Conservation (phyloP, 2,888 invertebrate genomes). For the Philhelius pedissequus region DNA sequence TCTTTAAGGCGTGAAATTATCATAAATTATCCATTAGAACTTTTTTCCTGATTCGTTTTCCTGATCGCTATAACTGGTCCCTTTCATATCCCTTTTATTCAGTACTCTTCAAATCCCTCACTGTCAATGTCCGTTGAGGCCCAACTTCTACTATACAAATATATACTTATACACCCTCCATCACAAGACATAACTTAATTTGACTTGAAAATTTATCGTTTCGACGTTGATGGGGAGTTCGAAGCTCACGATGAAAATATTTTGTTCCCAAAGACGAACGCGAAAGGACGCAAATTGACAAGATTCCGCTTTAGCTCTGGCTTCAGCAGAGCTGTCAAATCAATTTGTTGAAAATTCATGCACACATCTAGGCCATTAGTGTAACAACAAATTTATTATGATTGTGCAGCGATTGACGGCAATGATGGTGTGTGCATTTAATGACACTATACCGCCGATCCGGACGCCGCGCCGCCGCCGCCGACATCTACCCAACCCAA, state of each 20-base stretch:
- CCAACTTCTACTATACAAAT: not conserved
- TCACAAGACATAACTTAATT: slow-evolving; percentile 25
- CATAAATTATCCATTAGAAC: too few species aligned
- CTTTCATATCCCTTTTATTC: too few species aligned
- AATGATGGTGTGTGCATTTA: slow-evolving; percentile 2
- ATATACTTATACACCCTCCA: not conserved
- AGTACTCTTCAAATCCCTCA: too few species aligned
- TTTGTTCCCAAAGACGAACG: not conserved
- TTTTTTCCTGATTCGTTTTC: too few species aligned
- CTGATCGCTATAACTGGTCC: too few species aligned
- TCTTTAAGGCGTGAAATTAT: too few species aligned
- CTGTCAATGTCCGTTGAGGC: not conserved
- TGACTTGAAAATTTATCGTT: slow-evolving; percentile 28
- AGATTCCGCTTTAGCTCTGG: not conserved
- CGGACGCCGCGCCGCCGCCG: too few species aligned
- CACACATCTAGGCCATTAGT: slow-evolving; percentile 48
- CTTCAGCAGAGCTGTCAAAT: slow-evolving; percentile 27
- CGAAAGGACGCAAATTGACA: not conserved
- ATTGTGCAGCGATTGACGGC: slow-evolving; percentile 49
- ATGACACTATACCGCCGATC: not conserved
- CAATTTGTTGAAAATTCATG: slow-evolving; percentile 37
- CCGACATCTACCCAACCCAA: slow-evolving; percentile 14
- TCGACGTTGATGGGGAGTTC: not conserved
- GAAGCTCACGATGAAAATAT: not conserved
- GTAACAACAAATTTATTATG: slow-evolving; percentile 50